Percentiles rank a stretch among this genome's conserved stretches.
Conservation (phyloP, 2,888 invertebrate species). For the Chalcosyrphus nemorum region DNA sequence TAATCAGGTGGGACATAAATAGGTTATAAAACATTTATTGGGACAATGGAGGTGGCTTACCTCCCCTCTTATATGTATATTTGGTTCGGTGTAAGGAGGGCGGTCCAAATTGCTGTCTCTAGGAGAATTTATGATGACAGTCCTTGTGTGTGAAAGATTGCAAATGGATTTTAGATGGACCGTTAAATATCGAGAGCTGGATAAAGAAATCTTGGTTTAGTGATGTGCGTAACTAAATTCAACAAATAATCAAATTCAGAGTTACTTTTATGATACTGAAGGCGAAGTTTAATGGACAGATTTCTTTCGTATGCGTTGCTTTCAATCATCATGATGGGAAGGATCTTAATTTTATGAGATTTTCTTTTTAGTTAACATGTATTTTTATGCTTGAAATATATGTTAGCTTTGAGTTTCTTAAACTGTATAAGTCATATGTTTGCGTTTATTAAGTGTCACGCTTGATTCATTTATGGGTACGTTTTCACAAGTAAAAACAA, state of each 20-base stretch:
- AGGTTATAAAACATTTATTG: constrained; percentile 54
- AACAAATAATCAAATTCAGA: background rate
- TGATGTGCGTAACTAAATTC: background rate
- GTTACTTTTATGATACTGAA: background rate
- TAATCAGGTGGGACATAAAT: constrained; percentile 58
- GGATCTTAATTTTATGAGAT: background rate
- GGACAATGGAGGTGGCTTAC: background rate
- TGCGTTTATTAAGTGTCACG: too few relatives aligned
- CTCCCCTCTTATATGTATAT: too few relatives aligned
- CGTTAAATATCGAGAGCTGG: background rate
- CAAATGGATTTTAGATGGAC: background rate
- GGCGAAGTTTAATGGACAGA: background rate
- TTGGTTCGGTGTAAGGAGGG: constrained; percentile 6
- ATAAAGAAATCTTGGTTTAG: background rate
- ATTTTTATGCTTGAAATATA: too few relatives aligned
- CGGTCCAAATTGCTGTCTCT: constrained; percentile 6
- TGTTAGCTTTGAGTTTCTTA: too few relatives aligned
- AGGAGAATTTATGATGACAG: constrained; percentile 20
- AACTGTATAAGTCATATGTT: too few relatives aligned
- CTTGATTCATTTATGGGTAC: too few relatives aligned
- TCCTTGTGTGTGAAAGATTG: background rate
- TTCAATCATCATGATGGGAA: too few relatives aligned
- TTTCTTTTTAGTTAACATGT: background rate
- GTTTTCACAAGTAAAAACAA: too few relatives aligned
- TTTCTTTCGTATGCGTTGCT: background rate